These are phyloP conservation scores for Semotilus atromaculatus DNA, from an alignment of 2,797 vertebrate species.

Conservation along the genomic window DNA sequence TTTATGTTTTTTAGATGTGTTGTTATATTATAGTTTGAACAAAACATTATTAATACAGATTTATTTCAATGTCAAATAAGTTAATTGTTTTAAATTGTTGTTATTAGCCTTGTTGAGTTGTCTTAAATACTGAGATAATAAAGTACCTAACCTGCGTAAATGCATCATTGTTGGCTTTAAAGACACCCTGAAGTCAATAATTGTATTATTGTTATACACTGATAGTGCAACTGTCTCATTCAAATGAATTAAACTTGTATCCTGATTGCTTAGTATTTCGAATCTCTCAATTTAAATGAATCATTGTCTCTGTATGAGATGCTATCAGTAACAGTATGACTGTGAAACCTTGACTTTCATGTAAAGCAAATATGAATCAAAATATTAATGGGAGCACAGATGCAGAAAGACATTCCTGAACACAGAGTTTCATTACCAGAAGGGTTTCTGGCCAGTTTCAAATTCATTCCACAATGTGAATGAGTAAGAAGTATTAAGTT, in stretches of 20 bases:
- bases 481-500: background rate
- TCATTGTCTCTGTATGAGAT: conserved; percentile 3
- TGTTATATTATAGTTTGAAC: too few species aligned
- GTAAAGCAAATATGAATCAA: background rate
- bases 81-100: too few species aligned
- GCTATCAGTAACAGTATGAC: background rate
- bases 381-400: background rate
- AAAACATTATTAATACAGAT: too few species aligned
- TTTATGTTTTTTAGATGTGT: too few species aligned
- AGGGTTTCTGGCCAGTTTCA: background rate
- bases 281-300: background rate
- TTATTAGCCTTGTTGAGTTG: too few species aligned
- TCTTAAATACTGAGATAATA: too few species aligned
- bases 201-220: too few species aligned
- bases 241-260: background rate
- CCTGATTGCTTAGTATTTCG: background rate
- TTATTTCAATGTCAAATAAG: too few species aligned
- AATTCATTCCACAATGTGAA: background rate
- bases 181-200: too few species aligned
- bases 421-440: background rate
- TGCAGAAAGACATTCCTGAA: background rate
- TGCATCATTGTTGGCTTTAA: too few species aligned
- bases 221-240: background rate
- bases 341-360: background rate
- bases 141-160: too few species aligned